Percentiles rank a stretch among this genome's conserved stretches.
These are phyloP conservation scores for Odocoileus hemionus DNA, from an alignment of 2,113 vertebrate species.

Conservation along the genomic window DNA sequence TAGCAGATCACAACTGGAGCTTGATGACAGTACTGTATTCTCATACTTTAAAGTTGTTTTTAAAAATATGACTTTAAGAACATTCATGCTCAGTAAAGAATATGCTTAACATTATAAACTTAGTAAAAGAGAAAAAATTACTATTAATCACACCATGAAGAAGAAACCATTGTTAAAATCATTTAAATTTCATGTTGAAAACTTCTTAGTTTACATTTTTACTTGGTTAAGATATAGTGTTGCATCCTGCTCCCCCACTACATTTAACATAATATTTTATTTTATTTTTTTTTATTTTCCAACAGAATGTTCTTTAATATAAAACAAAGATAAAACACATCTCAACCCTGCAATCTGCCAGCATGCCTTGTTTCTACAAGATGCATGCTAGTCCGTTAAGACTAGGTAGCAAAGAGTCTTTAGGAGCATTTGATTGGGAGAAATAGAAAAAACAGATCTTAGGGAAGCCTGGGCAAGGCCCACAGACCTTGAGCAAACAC, in stretches of 20 bases:
- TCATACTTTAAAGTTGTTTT: not conserved
- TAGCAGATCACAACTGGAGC: not conserved
- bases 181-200: not conserved
- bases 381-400: slow-evolving; percentile 51
- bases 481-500: not conserved
- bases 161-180: not conserved
- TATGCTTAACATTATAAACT: not conserved
- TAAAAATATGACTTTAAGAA: not conserved
- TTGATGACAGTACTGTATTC: not conserved
- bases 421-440: slow-evolving; percentile 64
- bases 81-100: not conserved
- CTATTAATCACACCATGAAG: not conserved
- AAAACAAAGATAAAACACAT: slow-evolving; percentile 74
- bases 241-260: not conserved
- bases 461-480: not conserved
- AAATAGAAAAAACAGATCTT: slow-evolving; percentile 63
- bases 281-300: slow-evolving; percentile 69
- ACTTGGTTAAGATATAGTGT: not conserved
- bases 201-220: not conserved
- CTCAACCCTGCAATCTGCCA: slow-evolving; percentile 32
- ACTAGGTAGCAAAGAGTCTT: slow-evolving; percentile 69
- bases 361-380: slow-evolving; percentile 67
- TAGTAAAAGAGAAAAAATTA: not conserved
- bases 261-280: not conserved
- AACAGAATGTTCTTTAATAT: slow-evolving; percentile 66